Evolutionary conservation across 1,140 invertebrate genomes (phyloP), one percentile per base, ranked within the genome.

Genomic region (Calosoma granatense): DNA sequence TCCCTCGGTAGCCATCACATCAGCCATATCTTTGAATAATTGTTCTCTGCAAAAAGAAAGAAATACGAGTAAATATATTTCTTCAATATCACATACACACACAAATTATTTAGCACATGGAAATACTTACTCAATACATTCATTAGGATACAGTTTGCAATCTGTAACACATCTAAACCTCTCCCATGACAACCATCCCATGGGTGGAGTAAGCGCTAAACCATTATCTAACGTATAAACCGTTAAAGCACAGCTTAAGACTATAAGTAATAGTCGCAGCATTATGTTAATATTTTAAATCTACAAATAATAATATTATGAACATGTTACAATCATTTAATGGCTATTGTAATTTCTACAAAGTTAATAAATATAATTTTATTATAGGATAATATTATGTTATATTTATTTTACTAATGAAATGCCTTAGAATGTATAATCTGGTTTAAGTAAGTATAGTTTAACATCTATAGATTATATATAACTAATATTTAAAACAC

Each of bases 101-200:
- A n/a, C n/a, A 58, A 51, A 23, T 54, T 22, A 54, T 54, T 15
- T 59, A 11, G n/a, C 20, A 22, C 22, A 20, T 17, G 20, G n/a
- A 36, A 15, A 1, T 9, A 20, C 15, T 51, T 58, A 62, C 61
- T 80, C 86, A 54, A 87, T 83, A 64, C 85, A 87, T 63, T 86
- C 83, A 61, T 84, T 70, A 11, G 84, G 84, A 65, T 84, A 82
- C 39, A 71, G 76, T 14, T 73, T 65, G 66, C 87, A 90, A 67
- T 90, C 80, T 1, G 73, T 81, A 56, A 84, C 78, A 67, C 87
- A 90, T 43, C 83, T 70, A 65, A 81, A 90, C 59, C 85, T 71
- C 61, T 86, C 77, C 87, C 87, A 89, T 1, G 85, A 78, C 65
- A 88, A 74, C 84, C 85, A 90, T n/a, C 87, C 87, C 86, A 90